Base-by-base conservation (phyloP, 2,888 invertebrate species). In the Drosophila recens region DNA sequence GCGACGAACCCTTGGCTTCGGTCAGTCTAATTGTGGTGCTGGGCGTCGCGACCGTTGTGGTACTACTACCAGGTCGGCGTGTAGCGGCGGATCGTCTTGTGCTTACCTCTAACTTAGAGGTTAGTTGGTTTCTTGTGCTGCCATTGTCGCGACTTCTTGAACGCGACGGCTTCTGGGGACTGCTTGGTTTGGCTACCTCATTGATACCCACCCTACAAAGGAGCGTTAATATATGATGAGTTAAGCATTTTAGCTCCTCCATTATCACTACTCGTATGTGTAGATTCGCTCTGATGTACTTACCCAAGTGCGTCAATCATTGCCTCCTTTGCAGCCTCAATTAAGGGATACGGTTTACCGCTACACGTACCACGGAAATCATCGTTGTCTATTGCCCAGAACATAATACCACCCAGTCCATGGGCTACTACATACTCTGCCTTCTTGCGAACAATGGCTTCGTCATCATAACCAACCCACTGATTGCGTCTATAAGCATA, bases 401-500 rank as follows among this genome's bases (percentile, higher is more conserved):
- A 93, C 93, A 93, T 93, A 86, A 91, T 86, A 90, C 98, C 98
- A 82, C 98, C 98, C 27, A 98, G 94, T 58, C 95, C 95, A 78
- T 96, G 96, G 69, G 97, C 96, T 36, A 95, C 96, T 1, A 97
- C 98, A 90, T 97, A 98, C 84, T 96, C 95, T 0, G 97, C 96
- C 94, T 98, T 98, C 90, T 95, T 95, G 88, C 94, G 94, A 0
- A 97, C 97, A 51, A 97, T 97, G 10, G 95, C 95, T 76, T 96
- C 95, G 87, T 98, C 98, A 89, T 98, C 98, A 90, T 97, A 98
- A 0, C 98, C 97, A 1, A 98, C 98, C 98, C 98, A 98, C 92
- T 98, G 98, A 92, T 97, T 96, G 23, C 95, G 97, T 76, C 95
- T 95, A 92, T 94, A 97, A 2, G 98, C 98, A 87, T 97, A 98